Base-by-base conservation (phyloP, 2,797 vertebrate species). In the Mormyrops attenuatus region DNA sequence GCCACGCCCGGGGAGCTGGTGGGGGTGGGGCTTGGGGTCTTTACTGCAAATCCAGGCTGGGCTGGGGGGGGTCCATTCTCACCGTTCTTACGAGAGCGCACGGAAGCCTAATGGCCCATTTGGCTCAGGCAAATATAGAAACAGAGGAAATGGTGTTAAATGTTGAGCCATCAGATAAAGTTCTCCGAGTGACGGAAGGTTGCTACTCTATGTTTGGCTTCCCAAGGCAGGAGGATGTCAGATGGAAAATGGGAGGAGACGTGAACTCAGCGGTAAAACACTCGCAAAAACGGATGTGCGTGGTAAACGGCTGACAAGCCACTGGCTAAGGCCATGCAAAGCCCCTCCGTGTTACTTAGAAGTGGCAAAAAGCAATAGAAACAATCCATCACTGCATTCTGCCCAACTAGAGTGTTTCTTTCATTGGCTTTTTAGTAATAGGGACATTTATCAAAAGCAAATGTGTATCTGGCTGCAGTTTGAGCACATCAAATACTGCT, bases 161-260 rank as follows among this genome's bases (percentile, higher is more conserved):
- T 94, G 92, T 94, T 90, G 85, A 73, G 73, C 53, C 66, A 84
- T 88, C 90, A 69, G 91, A 92, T 89, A 91, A 91, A 77, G 30
- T 89, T 77, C 90, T 92, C 88, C 50, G 53, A 4, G 87, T 47
- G 63, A 69, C 80, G 90, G 88, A 92, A 84, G 90, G 91, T 91
- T 93, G 89, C 55, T 88, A 93, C 93, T 94, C 93, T 94, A 94
- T 89, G 89, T 44, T 87, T 15, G 86, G 91, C 91, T 91, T 93
- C 92, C 92, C 93, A 92, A 93, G 94, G 93, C 92, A 92, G 94
- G 93, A 94, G 92, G 90, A 92, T 93, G 93, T 95, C 90, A 88
- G 87, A 91, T 85, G 88, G 89, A 80, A 82, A 88, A 88, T 69
- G 60, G 63, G 91, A 60, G 93, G 91, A 92, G 92, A 94, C 87